Evolutionary conservation across 2,888 invertebrate species (phyloP), one percentile per base, ranked within the genome.

Genomic region (Muschampia plurimacula): DNA sequence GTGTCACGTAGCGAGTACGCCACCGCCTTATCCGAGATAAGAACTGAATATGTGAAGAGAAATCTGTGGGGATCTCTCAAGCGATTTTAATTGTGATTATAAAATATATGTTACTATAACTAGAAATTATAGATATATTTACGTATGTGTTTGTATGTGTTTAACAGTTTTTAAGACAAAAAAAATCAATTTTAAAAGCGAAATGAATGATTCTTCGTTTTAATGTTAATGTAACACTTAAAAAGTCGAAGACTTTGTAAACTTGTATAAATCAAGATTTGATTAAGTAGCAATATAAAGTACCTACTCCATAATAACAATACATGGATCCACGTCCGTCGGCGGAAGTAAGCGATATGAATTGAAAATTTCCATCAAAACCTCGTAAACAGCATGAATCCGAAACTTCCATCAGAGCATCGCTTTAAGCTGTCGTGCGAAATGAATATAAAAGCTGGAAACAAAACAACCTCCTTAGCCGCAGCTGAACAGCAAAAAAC

Each of bases 401-500:
- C 67, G 72, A 72, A 67, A 72, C 72, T 67, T 67, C 72, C 55
- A 72, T 69, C 67, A 63, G 63, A 67, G 63, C 67, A 59, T 69
- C 73, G 71, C 52, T 67, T 71, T 69, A 68, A 72, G 72, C 57
- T 63, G 66, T 74, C 70, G 55, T 70, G 71, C 71, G 71, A 65
- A 68, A 74, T 72, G 67, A 68, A 74, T 71, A 67, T 71, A 71
- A 67, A 62, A 74, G 67, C 57, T 68, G 65, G 66, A 82, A 81
- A 82, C 83, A 72, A 72, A 72, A 72, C 72, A 70, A 70, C 70
- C 67, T 67, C 66, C 88, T 84, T 88, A 89, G 81, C 79, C 79
- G 74, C 86, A 85, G 88, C 88, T 85, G 86, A 87, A 85, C 63
- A 81, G 83, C 72, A 86, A 87, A 89, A 88, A 89, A 89, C 77